Base-by-base conservation (phyloP, 2,888 invertebrate species). In the Drosophila prolongata region DNA sequence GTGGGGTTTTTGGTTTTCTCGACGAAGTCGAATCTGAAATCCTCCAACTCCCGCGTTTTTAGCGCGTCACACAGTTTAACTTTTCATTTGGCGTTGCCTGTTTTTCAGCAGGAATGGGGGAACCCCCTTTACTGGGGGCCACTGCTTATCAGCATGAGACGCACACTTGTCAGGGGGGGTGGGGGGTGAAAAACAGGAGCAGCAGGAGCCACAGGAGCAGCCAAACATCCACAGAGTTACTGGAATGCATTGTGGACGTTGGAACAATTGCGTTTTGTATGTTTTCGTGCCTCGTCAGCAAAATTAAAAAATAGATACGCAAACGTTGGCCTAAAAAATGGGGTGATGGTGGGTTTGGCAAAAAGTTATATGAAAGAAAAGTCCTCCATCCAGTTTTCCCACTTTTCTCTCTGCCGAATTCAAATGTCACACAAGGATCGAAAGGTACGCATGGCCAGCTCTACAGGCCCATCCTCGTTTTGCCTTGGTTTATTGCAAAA, bases 261-360 rank as follows among this genome's bases (percentile, higher is more conserved):
- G 82, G 77, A 85, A 85, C 84, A 85, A 86, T 86, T 81, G 83
- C 85, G 83, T 79, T 87, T 27, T 86, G 88, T 84, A 86, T 85
- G 83, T 87, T 80, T 87, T 79, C 75, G 74, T 79, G 87, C 83
- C 75, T 75, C 83, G 88, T 89, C 88, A 89, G 88, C 88, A 80
- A 89, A 89, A 87, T 88, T 84, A 90, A 89, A 90, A 90, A 89
- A 81, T 86, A 87, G 78, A 83, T 84, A 80, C 83, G 86, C 83
- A 73, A 72, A 62, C 53, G 72, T 65, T 72, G 53, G 37, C n/a
- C 44, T 34, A 35, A 11, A 44, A 6, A 13, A 2, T 11, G 52
- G 16, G 14, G 9, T 16, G 16, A 53, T 2, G 16, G 16, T 6
- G n/a, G 13, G 14, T 14, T 14, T 14, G n/a, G 9, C 59, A 65